Conservation (phyloP, 2,797 vertebrate genomes). For the Adelosebastes latens region DNA sequence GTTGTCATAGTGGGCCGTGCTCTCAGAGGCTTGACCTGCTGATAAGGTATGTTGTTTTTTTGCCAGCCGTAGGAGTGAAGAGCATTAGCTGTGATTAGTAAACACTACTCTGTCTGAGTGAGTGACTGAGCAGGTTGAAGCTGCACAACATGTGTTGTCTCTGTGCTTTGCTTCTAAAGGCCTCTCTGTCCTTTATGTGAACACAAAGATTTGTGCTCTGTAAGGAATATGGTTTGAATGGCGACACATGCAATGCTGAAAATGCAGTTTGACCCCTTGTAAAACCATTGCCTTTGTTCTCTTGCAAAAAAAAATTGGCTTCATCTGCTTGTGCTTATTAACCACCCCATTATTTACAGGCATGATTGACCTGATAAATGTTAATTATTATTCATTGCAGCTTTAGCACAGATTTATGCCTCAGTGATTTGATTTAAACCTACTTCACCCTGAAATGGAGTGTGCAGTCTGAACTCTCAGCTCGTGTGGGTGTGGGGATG, state of each 20-base stretch:
- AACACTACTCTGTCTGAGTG: slow-evolving; percentile 46
- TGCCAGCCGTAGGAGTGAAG: slow-evolving; percentile 36
- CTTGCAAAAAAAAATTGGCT: slow-evolving; percentile 29
- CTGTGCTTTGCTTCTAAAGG: slow-evolving; percentile 50
- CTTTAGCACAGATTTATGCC: slow-evolving; percentile 22
- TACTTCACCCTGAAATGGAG: slow-evolving; percentile 6
- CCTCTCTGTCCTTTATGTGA: slow-evolving; percentile 67
- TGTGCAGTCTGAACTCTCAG: slow-evolving; percentile 40
- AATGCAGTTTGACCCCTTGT: slow-evolving; percentile 63
- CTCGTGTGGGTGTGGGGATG: slow-evolving; percentile 67
- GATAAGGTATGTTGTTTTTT: slow-evolving; percentile 52
- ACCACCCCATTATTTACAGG: slow-evolving; percentile 15
- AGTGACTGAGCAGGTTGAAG: slow-evolving; percentile 59
- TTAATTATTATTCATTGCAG: slow-evolving; percentile 38
- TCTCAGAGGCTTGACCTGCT: slow-evolving; percentile 45
- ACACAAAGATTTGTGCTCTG: slow-evolving; percentile 75
- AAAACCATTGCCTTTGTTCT: slow-evolving; percentile 51
- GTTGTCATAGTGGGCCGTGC: slow-evolving; percentile 40
- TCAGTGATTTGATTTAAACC: slow-evolving; percentile 37
- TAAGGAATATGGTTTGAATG: slow-evolving; percentile 60
- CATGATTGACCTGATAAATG: slow-evolving; percentile 20
- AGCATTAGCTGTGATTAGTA: slow-evolving; percentile 49
- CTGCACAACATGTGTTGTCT: slow-evolving; percentile 58
- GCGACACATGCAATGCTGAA: slow-evolving; percentile 58
- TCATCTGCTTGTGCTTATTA: slow-evolving; percentile 37